Evolutionary conservation across 1,140 invertebrate genomes (phyloP), one percentile per base, ranked within the genome.

Genomic region (Trichonephila clavata): DNA sequence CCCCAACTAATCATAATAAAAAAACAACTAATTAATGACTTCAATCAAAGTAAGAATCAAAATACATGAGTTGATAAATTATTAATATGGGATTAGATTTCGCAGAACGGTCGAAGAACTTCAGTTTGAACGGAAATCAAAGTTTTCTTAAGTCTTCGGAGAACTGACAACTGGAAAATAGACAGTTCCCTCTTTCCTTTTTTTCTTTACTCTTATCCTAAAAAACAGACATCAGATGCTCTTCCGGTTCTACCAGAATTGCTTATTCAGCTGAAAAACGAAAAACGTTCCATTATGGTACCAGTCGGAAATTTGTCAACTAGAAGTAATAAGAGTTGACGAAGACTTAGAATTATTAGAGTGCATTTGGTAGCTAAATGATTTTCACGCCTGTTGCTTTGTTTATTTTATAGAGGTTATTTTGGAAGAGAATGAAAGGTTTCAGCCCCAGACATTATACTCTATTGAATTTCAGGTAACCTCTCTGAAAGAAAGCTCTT

Each of bases 241-340:
- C 71, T 77, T 77, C 71, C 71, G 24, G 71, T 39, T 77, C 81
- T 57, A 59, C 81, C 43, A 21, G 59, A 84, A 84, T 84, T 84
- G 81, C 43, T 84, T 84, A 84, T 43, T 84, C 81, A 84, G 43
- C 81, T 84, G 81, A 84, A 57, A 84, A 24, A 24, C 21, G 43
- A 32, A 50, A 84, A 57, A 57, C 8, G 43, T 59, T 84, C 81
- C 21, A 57, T 84, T 59, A 57, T 84, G 43, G 27, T 77, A 6
- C 18, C 14, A 32, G 14, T 27, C 71, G 14, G 27, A 39, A 77
- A 21, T 32, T 39, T 14, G 32, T 77, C 71, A 14, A 32, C 24
- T 27, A 77, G 71, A 77, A 77, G 71, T 77, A 77, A 77, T 77
- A 32, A 77, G 13, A 18, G 27, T 39, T 77, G 71, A 77, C 71